phyloP scores from a whole-genome alignment of 2,888 invertebrate genomes.

The Cataglyphis altisquamis region DNA sequence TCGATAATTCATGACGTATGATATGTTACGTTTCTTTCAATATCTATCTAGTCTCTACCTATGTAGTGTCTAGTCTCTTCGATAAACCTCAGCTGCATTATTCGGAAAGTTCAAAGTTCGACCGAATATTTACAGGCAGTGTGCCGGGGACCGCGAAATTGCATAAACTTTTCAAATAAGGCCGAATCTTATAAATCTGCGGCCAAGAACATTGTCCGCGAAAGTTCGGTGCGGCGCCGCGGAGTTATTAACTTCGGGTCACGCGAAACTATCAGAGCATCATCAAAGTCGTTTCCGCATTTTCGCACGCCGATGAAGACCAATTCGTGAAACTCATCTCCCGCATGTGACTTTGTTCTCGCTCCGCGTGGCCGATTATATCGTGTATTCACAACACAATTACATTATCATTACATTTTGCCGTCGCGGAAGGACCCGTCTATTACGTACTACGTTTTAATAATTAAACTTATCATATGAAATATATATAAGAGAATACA shows the following conservation, averaged over 20 bases:
- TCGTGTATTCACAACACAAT: constrained; percentile 14
- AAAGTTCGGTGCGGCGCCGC: constrained; percentile 58
- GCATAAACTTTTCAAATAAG: constrained; percentile 84
- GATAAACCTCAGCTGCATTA: constrained; percentile 69
- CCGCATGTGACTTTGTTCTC: constrained; percentile 15
- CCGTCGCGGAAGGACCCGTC: not conserved
- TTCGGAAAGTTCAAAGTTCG: constrained; percentile 75
- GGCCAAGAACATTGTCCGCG: constrained; percentile 49
- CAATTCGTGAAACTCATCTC: constrained; percentile 50
- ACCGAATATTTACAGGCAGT: constrained; percentile 76
- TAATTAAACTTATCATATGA: not conserved
- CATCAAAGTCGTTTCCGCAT: constrained; percentile 28
- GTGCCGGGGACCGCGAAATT: constrained; percentile 74
- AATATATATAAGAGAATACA: not conserved
- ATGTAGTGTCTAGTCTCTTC: constrained; percentile 46
- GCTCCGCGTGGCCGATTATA: constrained; percentile 17
- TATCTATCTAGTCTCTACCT: constrained; percentile 18
- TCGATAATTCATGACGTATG: not conserved
- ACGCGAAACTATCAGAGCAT: constrained; percentile 57
- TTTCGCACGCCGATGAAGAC: constrained; percentile 26
- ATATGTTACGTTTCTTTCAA: constrained; percentile 31
- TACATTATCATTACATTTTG: not conserved
- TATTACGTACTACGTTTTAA: not conserved
- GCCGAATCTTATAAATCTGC: constrained; percentile 79
- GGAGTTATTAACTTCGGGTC: constrained; percentile 60